Evolutionary conservation across 2,797 vertebrate species (phyloP).

Genomic region (Tenualosa thibaudeaui): DNA sequence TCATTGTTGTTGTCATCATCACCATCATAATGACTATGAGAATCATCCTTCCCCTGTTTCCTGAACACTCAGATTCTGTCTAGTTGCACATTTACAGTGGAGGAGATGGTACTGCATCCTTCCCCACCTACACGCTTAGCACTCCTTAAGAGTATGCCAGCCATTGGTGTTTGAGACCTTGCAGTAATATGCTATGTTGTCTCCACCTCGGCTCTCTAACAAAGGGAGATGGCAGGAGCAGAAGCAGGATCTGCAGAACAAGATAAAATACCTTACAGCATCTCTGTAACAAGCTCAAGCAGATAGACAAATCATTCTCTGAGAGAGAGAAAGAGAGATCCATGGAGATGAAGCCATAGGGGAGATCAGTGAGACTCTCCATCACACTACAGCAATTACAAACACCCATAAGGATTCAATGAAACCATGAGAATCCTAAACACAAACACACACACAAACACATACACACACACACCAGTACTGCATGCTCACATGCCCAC

Average conservation of each 20-base stretch:
- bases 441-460: not conserved
- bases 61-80: not conserved
- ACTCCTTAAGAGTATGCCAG: too few species aligned
- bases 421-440: not conserved
- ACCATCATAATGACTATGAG: not conserved
- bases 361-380: not conserved
- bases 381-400: not conserved
- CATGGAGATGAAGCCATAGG: not conserved
- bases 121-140: not conserved
- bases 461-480: not conserved
- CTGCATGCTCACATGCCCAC: too few species aligned
- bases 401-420: not conserved
- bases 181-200: too few species aligned
- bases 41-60: not conserved
- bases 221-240: slow-evolving; percentile 4
- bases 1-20: not conserved
- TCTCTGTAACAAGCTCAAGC: not conserved
- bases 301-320: not conserved
- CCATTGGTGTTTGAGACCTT: too few species aligned
- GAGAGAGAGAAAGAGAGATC: not conserved
- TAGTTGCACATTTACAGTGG: not conserved
- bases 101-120: slow-evolving; percentile 4
- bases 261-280: not conserved
- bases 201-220: too few species aligned
- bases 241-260: not conserved